These are phyloP conservation scores for Procavia capensis DNA, from an alignment of 2,113 vertebrate genomes.

Conservation along the genomic window DNA sequence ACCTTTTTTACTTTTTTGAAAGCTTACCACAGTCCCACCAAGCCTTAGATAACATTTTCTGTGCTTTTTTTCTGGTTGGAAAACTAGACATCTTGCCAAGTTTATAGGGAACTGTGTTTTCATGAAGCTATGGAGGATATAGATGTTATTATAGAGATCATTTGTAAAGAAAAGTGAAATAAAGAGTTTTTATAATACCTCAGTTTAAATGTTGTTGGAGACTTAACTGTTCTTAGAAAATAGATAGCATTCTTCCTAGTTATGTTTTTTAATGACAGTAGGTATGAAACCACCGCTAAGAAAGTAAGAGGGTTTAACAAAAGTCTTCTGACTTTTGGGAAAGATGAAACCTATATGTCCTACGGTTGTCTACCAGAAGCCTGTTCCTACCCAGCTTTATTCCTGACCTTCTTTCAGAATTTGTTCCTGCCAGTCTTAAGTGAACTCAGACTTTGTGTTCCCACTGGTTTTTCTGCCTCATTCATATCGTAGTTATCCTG, in stretches of 20 bases:
- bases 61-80: background rate
- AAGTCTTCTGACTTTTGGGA: background rate
- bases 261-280: background rate
- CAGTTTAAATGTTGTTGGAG: background rate
- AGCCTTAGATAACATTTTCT: conserved; percentile 52
- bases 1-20: conserved; percentile 60
- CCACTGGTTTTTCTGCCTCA: background rate
- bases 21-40: background rate
- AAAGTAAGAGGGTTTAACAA: background rate
- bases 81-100: conserved; percentile 53
- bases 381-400: background rate
- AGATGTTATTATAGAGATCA: conserved; percentile 3
- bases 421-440: background rate
- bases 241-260: background rate
- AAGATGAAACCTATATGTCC: background rate
- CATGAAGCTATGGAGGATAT: conserved; percentile 33
- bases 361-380: background rate
- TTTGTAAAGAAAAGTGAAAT: conserved; percentile 58
- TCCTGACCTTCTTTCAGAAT: background rate
- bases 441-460: background rate
- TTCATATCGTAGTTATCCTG: background rate
- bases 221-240: background rate
- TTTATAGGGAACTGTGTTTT: conserved; percentile 63
- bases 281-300: background rate
- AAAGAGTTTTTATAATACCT: background rate